phyloP scores from a whole-genome alignment of 2,797 vertebrate genomes.

The Philypnodon macrostomus region DNA sequence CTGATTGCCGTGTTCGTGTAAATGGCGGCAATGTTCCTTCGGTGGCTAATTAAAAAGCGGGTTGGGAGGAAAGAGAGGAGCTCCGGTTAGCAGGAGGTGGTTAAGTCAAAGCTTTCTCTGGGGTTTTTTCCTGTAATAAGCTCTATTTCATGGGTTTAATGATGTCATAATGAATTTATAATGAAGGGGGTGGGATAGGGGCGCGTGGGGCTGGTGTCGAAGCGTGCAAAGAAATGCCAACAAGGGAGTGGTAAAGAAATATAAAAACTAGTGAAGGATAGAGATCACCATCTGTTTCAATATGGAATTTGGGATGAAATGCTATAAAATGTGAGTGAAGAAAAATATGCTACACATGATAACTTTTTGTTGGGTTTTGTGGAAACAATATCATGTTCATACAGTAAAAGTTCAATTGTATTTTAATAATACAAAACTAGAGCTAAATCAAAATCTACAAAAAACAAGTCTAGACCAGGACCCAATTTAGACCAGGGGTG shows the following conservation, averaged over 20 bases:
- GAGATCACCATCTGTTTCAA: too few relatives aligned
- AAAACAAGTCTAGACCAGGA: too few relatives aligned
- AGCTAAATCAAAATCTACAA: too few relatives aligned
- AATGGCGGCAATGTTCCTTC: constrained; percentile 75
- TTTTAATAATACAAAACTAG: too few relatives aligned
- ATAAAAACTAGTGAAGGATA: constrained; percentile 1
- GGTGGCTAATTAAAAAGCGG: constrained; percentile 74
- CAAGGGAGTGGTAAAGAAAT: constrained; percentile 25
- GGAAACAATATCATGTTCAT: too few relatives aligned
- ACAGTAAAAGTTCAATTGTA: too few relatives aligned
- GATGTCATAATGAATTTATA: constrained; percentile 78
- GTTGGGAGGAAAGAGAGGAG: constrained; percentile 56
- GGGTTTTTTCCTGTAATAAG: constrained; percentile 68
- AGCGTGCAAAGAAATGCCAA: constrained; percentile 5
- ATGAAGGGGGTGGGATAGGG: constrained; percentile 57
- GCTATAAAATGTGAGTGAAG: too few relatives aligned
- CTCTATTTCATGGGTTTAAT: constrained; percentile 73
- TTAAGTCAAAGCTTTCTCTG: constrained; percentile 70
- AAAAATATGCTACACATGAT: too few relatives aligned
- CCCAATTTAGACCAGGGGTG: too few relatives aligned
- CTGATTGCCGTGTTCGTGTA: constrained; percentile 79
- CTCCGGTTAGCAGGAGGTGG: constrained; percentile 53
- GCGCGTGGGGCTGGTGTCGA: constrained; percentile 1
- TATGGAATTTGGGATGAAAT: too few relatives aligned
- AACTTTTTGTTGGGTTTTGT: too few relatives aligned